phyloP scores from a whole-genome alignment of 2,797 vertebrate genomes.

The Squalus acanthias region DNA sequence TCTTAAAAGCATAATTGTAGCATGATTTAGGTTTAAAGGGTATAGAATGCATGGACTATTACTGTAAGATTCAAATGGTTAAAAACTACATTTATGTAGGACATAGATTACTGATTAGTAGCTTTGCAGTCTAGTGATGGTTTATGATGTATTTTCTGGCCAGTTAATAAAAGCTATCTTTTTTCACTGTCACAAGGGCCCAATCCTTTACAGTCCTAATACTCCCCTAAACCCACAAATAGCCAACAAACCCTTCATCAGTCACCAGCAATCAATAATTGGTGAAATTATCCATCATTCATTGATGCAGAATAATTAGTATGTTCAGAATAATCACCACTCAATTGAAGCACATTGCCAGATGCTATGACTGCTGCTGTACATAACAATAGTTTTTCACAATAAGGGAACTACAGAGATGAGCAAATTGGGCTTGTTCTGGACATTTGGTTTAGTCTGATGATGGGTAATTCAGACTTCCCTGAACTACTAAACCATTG shows the following conservation, averaged over 20 bases:
- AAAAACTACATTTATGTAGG: not conserved
- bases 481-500: not conserved
- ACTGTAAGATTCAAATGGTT: not conserved
- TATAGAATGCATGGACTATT: not conserved
- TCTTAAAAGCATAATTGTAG: not conserved
- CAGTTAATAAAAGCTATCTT: conserved; percentile 8
- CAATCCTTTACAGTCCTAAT: conserved; percentile 12
- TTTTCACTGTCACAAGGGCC: conserved; percentile 17
- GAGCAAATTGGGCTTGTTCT: not conserved
- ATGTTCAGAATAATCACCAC: conserved; percentile 6
- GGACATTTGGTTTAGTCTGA: not conserved
- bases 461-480: not conserved
- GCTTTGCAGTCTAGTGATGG: not conserved
- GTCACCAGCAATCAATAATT: conserved; percentile 33
- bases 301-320: conserved; percentile 34
- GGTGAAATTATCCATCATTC: conserved; percentile 37
- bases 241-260: conserved; percentile 34
- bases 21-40: not conserved
- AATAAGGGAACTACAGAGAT: not conserved
- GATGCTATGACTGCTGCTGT: conserved; percentile 9
- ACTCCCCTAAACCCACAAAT: not conserved
- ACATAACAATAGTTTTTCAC: conserved; percentile 23
- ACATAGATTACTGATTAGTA: not conserved
- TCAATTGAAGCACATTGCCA: conserved; percentile 29
- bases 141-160: not conserved